phyloP scores from a whole-genome alignment of 64 coral and sea anemone genomes.

The Montipora sp. region DNA sequence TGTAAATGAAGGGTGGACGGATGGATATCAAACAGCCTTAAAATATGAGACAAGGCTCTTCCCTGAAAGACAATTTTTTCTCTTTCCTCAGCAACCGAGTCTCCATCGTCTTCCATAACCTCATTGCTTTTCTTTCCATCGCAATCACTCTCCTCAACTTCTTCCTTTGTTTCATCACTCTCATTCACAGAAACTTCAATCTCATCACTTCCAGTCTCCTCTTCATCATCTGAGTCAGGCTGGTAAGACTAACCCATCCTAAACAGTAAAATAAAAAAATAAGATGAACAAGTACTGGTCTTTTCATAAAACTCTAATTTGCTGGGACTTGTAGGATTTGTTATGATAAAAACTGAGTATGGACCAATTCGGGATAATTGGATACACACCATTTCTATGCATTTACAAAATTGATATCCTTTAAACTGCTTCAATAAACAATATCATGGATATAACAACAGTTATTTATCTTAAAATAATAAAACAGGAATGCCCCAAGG shows the following conservation, averaged over 20 bases:
- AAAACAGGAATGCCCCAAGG: conserved; percentile 30
- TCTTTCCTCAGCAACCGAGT: background rate
- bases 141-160: background rate
- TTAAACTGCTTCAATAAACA: too few relatives aligned
- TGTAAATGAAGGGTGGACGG: background rate
- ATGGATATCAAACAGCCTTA: background rate
- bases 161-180: too few relatives aligned
- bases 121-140: background rate
- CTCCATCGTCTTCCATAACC: background rate
- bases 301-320: conserved; percentile 1
- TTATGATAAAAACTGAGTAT: too few relatives aligned
- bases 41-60: background rate
- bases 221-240: background rate
- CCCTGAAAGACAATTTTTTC: background rate
- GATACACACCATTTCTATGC: too few relatives aligned
- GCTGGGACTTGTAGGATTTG: too few relatives aligned
- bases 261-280: background rate
- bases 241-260: background rate
- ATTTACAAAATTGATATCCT: too few relatives aligned
- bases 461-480: conserved; percentile 36
- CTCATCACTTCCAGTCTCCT: background rate
- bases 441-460: too few relatives aligned
- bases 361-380: too few relatives aligned
- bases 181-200: background rate
- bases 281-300: background rate